Evolutionary conservation across 2,797 vertebrate species (phyloP).

Genomic region (Schizothorax lantsangensis): DNA sequence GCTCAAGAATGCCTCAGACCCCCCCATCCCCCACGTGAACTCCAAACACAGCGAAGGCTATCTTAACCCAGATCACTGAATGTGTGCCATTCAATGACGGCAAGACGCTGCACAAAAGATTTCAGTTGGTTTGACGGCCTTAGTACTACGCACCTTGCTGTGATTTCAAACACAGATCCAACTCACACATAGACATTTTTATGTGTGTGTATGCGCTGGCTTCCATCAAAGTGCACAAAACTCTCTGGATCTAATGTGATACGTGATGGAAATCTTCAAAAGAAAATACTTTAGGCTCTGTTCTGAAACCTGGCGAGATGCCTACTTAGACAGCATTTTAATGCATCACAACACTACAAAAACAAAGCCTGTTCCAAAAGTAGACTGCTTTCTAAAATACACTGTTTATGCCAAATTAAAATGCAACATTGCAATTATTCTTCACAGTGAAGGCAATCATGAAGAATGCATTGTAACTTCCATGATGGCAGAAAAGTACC

Average conservation of each 20-base stretch:
- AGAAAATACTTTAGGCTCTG: neutral
- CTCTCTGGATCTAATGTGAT: neutral
- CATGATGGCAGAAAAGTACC: too few species aligned
- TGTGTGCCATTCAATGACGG: constrained; percentile 6
- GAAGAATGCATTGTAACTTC: neutral
- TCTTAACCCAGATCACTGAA: constrained; percentile 42
- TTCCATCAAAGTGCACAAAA: neutral
- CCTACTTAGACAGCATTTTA: neutral
- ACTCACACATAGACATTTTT: neutral
- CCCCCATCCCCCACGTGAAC: constrained; percentile 31
- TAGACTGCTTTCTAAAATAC: neutral
- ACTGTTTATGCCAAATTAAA: neutral
- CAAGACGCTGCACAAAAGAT: constrained; percentile 18
- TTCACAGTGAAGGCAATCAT: neutral
- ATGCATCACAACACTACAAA: neutral
- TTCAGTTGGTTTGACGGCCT: neutral
- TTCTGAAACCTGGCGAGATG: neutral
- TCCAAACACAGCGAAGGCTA: constrained; percentile 11
- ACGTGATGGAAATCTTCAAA: neutral
- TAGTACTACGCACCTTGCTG: neutral
- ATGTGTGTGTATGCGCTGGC: neutral
- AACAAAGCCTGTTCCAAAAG: neutral
- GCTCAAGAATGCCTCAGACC: constrained; percentile 35
- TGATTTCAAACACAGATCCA: neutral
- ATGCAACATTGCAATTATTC: neutral